Evolutionary conservation across 2,888 invertebrate species (phyloP), one percentile per base, ranked within the genome.

Genomic region (Caenorhabditis drosophilae): DNA sequence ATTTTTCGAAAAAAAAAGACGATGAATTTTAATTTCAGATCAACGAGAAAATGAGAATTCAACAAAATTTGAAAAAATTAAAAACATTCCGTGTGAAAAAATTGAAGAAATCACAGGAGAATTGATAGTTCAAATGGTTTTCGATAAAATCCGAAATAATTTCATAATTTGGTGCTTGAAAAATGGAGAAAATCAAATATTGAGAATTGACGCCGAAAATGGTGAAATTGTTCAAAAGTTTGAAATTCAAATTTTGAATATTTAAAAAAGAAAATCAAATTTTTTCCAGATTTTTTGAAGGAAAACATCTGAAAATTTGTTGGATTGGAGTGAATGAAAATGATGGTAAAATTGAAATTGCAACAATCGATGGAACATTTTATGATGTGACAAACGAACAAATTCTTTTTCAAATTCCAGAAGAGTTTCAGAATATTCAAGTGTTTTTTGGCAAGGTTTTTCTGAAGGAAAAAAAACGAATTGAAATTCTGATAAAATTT

Each of bases 271-370:
- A n/a, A n/a, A n/a, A n/a, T n/a, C n/a, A n/a, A n/a, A n/a, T n/a
- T n/a, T n/a, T n/a, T n/a, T n/a, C n/a, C n/a, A n/a, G n/a, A n/a
- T n/a, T n/a, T n/a, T n/a, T n/a, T n/a, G n/a, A n/a, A n/a, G n/a
- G n/a, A n/a, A 31, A 31, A 31, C 12, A 9, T 12, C 12, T 11
- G 4, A 40, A 40, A 18, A 40, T 40, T 20, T 11, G 40, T 20
- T 40, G 40, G 58, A 42, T 64, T n/a, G 64, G 63, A 20, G 35
- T 57, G 16, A 57, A 63, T 34, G 53, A 47, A 1, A 11, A 16
- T 1, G 52, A 42, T 9, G 16, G 27, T 6, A 34, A 53, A 23
- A 46, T 54, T 4, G 54, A 64, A 40, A 6, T 46, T 20, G 64
- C 51, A 1, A 35, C 27, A 1, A 46, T 38, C n/a, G 44, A 59